Base-by-base conservation (phyloP, 2,888 invertebrate species). In the Nemotelus pantherinus region DNA sequence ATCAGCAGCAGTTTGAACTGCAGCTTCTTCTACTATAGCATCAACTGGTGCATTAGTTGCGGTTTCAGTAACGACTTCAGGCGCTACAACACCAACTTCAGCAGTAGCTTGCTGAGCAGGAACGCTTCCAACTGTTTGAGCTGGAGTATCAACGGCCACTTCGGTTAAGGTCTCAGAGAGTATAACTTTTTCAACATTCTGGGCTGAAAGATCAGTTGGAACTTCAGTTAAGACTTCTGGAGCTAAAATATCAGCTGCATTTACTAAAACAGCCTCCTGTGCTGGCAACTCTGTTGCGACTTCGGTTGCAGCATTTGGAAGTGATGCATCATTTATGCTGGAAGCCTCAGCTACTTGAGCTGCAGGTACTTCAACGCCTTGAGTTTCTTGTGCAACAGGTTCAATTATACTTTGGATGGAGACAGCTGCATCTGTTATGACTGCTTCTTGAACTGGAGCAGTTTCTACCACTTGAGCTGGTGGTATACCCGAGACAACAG, bases 101-200 rank as follows among this genome's bases (percentile, higher is more conserved):
- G 80, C 82, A 9, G 81, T 77, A 25, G 82, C 78, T 76, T 63
- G 82, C 53, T 78, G 68, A 25, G 9, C 45, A 7, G 65, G 65
- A 44, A 43, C 41, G 41, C 6, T 50, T 10, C 1, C n/a, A 60
- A 39, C 39, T 60, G 60, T 10, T 60, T 60, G 10, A 60, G 25
- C n/a, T 55, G 80, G 60, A n/a, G n/a, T 39, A 60, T 25, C 60
- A 60, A 39, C 39, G n/a, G n/a, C 4, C 1, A 41, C 65, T 7
- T 43, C 25, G 25, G 25, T 25, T 25, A 25, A 25, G 25, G 25
- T 25, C 25, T 25, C 25, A 1, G 25, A 25, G 25, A 1, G 25
- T 25, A 25, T 25, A 25, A 25, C 25, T 25, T 25, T 25, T 25
- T 25, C 0, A 25, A 25, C 25, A 25, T 25, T 25, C 25, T 25